Percentiles rank a stretch among this genome's conserved stretches.
These are phyloP conservation scores for Pectinophora gossypiella DNA, from an alignment of 1,140 invertebrate genomes.

Conservation along the genomic window DNA sequence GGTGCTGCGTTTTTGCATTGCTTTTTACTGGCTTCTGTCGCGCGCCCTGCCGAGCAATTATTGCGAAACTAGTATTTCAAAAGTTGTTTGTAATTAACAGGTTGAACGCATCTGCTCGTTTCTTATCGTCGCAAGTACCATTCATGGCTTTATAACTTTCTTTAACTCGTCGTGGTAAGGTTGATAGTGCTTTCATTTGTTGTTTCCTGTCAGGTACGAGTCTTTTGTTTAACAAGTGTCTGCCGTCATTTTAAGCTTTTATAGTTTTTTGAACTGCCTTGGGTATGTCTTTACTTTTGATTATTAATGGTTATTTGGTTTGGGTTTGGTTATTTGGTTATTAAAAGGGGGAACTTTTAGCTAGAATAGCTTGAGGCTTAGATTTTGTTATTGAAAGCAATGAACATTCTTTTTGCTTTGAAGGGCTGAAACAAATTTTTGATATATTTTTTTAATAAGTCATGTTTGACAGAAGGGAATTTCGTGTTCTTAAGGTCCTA, in stretches of 20 bases:
- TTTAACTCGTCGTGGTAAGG: background rate
- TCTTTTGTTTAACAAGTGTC: conserved; percentile 38
- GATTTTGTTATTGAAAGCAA: too few species aligned
- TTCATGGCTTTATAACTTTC: background rate
- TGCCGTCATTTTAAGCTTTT: conserved; percentile 35
- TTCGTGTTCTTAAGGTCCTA: too few species aligned
- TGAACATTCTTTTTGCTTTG: too few species aligned
- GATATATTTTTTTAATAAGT: too few species aligned
- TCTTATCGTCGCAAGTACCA: conserved; percentile 1
- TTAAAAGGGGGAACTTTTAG: too few species aligned
- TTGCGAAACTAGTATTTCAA: conserved; percentile 48
- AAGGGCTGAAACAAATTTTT: too few species aligned
- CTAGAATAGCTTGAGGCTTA: too few species aligned
- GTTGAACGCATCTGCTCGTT: conserved; percentile 37
- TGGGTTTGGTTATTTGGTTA: too few species aligned
- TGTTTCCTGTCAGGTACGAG: background rate
- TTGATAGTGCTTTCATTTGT: background rate
- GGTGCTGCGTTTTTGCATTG: conserved; percentile 27
- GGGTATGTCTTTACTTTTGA: too few species aligned
- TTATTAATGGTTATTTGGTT: too few species aligned
- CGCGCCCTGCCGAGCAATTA: conserved; percentile 44
- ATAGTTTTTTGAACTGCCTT: conserved; percentile 27
- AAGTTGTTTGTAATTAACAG: conserved; percentile 50
- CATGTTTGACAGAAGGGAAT: too few species aligned
- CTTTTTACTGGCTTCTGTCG: conserved; percentile 41